These are phyloP conservation scores for Boloria euphrosyne DNA, from an alignment of 2,888 invertebrate species.

Conservation along the genomic window DNA sequence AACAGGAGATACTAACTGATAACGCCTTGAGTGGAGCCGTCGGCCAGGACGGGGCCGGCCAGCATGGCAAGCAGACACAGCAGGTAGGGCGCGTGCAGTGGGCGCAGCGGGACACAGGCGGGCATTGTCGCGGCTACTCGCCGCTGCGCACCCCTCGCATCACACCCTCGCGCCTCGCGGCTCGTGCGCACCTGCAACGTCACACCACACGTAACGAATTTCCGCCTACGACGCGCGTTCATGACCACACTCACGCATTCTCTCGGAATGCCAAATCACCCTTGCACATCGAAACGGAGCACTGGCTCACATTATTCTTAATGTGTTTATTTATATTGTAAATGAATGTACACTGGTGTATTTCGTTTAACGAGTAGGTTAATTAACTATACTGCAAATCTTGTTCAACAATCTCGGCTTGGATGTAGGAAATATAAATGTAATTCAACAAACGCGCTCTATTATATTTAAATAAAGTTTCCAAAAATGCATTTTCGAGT, in stretches of 20 bases:
- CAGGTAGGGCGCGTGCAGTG: constrained; percentile 45
- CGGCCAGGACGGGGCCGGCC: constrained; percentile 48
- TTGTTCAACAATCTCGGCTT: background rate
- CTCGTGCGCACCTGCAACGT: constrained; percentile 61
- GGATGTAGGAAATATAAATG: background rate
- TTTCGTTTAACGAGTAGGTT: constrained; percentile 26
- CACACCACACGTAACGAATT: constrained; percentile 28
- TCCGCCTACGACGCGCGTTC: constrained; percentile 30
- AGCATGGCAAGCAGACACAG: constrained; percentile 56
- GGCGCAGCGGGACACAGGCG: constrained; percentile 54
- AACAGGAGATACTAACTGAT: constrained; percentile 57
- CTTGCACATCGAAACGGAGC: constrained; percentile 32
- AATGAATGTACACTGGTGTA: constrained; percentile 29
- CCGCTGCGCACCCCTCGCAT: constrained; percentile 73
- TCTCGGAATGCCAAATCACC: constrained; percentile 32
- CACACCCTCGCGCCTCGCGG: constrained; percentile 75
- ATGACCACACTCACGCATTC: constrained; percentile 36
- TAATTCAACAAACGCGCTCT: too few relatives aligned
- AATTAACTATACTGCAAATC: constrained; percentile 17
- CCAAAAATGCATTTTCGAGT: too few relatives aligned
- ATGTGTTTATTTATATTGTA: constrained; percentile 34
- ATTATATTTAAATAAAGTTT: too few relatives aligned
- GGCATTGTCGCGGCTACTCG: constrained; percentile 78
- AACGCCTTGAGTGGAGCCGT: constrained; percentile 53
- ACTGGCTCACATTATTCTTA: constrained; percentile 32